Base-by-base conservation (phyloP, 2,113 vertebrate species). In the Euleptes europaea region DNA sequence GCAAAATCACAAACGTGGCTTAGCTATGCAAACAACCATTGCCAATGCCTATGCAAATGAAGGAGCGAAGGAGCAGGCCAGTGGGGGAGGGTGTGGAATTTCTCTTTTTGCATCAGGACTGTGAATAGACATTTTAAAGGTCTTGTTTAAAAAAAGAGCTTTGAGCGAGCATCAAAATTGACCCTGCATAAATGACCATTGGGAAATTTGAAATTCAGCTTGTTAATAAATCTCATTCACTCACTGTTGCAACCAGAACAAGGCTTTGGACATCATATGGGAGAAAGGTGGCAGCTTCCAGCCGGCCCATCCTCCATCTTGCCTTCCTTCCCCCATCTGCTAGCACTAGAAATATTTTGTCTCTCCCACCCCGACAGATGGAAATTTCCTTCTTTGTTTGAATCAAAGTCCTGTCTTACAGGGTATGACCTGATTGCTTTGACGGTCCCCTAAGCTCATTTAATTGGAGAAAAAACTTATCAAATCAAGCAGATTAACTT, bases 401-500 rank as follows among this genome's bases (percentile, higher is more conserved):
- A 49, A 14, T 26, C 8, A 67, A 74, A 54, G 71, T 86, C 84
- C 84, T 54, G 79, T 83, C 21, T 80, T 47, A 60, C 6, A 49
- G 77, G 42, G 33, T 78, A 4, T 84, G 86, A 84, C 85, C 42
- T 91, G 84, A 84, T 81, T 85, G 44, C 54, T 83, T 83, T 38
- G 81, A 0, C 66, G 12, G 1, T 84, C 84, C 84, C 81, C 88
- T 86, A 84, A 91, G 2, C 35, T 72, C 57, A 76, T 86, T 28
- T 38, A 88, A 83, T 60, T 88, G 79, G 80, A 67, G 57, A 82
- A 89, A 57, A 60, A 47, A 13, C 40, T 21, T 33, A 88, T 72
- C 2, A n/a, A 79, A 79, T 60, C 42, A 78, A 89, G 77, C 54
- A 73, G 65, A 83, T 84, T 86, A 92, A 89, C 84, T 70, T 66